Base-by-base conservation (phyloP, 2,797 vertebrate genomes). In the Danio albolineatus region DNA sequence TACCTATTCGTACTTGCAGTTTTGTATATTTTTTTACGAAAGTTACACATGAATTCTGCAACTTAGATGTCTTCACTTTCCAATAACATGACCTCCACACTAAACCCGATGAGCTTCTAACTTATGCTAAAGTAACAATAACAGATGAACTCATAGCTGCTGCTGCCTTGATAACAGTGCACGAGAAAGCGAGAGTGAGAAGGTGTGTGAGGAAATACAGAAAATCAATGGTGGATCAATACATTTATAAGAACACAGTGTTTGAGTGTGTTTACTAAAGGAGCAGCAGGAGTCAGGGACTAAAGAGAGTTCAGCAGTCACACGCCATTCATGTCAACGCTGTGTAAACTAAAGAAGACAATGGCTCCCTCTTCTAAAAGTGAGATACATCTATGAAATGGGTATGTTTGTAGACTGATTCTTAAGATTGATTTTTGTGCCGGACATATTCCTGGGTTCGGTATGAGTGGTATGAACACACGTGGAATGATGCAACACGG, bases 211-310 rank as follows among this genome's bases (percentile, higher is more conserved):
- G 56, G 46, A 54, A 62, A 70, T 64, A 77, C 86, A 78, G 82
- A 74, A 69, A 78, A 82, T 83, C 85, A 48, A 86, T 84, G 44
- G 44, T 16, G 13, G 43, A 81, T 85, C 77, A 73, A 86, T 85
- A 82, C 73, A 80, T 72, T 81, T 76, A 86, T 83, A 86, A 83
- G 78, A 74, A 65, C 56, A 77, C 54, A 69, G 64, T 65, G 79
- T 43, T 54, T 71, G 65, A 70, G 71, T 21, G 77, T 67, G 59
- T 83, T 82, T 79, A 87, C 66, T 81, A 62, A 81, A 69, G 76
- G 71, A 81, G 78, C 44, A 70, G 51, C 60, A 70, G 51, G 44
- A 80, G 75, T 62, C 71, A 60, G 73, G 75, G 72, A 70, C 56
- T 19, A 56, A 44, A 77, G 71, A 39, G 41, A 70, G 72, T 60